phyloP scores from a whole-genome alignment of 2,797 vertebrate species.

The Cygnus olor region DNA sequence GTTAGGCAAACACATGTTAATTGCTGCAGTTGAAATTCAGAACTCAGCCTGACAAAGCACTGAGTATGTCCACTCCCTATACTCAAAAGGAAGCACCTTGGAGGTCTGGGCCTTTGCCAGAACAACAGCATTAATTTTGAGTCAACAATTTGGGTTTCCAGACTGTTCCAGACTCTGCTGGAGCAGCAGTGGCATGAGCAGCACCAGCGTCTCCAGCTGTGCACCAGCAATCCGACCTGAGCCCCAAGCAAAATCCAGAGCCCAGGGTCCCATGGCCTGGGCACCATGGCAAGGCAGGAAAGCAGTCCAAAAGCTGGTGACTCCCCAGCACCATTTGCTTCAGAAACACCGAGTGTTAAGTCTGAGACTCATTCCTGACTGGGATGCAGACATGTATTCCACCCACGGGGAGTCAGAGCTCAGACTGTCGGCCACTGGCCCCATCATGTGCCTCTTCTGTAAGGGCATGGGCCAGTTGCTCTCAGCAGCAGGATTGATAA shows the following conservation, averaged over 20 bases:
- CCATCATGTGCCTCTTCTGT: neutral
- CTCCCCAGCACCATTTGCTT: neutral
- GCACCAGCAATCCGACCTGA: accelerated
- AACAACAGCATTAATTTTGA: constrained; percentile 35
- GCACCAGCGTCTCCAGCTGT: accelerated
- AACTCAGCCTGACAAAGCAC: constrained; percentile 47
- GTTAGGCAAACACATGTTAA: constrained; percentile 55
- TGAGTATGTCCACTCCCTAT: constrained; percentile 17
- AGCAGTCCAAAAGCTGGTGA: neutral
- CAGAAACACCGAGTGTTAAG: neutral
- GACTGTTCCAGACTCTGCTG: neutral
- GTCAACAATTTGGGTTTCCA: constrained; percentile 45
- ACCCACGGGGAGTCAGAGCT: neutral
- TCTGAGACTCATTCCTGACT: neutral
- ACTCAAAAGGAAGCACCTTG: constrained; percentile 64
- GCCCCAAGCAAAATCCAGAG: neutral
- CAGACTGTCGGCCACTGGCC: neutral
- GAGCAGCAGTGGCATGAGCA: neutral
- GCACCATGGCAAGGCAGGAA: neutral
- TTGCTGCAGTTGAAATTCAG: constrained; percentile 48
- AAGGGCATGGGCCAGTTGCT: neutral
- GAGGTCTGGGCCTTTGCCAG: constrained; percentile 49
- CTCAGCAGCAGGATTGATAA: neutral
- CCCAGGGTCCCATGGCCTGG: accelerated
- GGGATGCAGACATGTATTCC: accelerated